Evolutionary conservation across 2,113 vertebrate species (phyloP), one percentile per base, ranked within the genome.

Genomic region (Aphyosemion australe): DNA sequence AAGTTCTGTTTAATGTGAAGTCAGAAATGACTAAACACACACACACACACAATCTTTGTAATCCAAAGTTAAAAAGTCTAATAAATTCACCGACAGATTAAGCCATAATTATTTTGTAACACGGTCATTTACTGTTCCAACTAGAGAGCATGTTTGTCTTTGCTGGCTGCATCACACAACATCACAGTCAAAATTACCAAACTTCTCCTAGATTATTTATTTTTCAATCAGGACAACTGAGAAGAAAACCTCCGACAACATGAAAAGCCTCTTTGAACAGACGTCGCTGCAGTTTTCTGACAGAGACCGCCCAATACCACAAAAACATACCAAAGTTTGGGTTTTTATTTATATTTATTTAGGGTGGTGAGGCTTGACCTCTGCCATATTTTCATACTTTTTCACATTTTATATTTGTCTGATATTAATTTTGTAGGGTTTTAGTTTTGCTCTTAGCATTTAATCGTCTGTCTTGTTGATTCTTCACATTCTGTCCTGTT

Each of bases 1-100:
- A 54, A 59, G 54, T 54, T 71, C 61, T 65, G 65, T 80, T 74
- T 84, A 81, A 64, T 78, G 81, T 26, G 65, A 55, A 66, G n/a
- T 82, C 59, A 74, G 62, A 19, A 18, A 72, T 37, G 78, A 74
- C 79, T 61, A 75, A 71, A 46, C n/a, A n/a, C n/a, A n/a, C n/a
- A 12, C 41, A 41, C 50, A 50, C 63, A 45, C 61, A 50, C 54
- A 69, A 66, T 49, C 65, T 61, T 43, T 66, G 32, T 71, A 75
- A 71, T 65, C 61, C 26, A 52, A 31, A 64, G 49, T 55, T 72
- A 57, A 54, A 64, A 72, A 41, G 75, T 57, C 48, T 61, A 12
- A 46, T 12, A 85, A 83, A 76, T 50, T 61, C 51, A 57, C 15
- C 54, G 21, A 58, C 31, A 72, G 61, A 81, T 73, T 63, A 72